Evolutionary conservation across 2,888 invertebrate species (phyloP).

Genomic region (Limnephilus marmoratus): DNA sequence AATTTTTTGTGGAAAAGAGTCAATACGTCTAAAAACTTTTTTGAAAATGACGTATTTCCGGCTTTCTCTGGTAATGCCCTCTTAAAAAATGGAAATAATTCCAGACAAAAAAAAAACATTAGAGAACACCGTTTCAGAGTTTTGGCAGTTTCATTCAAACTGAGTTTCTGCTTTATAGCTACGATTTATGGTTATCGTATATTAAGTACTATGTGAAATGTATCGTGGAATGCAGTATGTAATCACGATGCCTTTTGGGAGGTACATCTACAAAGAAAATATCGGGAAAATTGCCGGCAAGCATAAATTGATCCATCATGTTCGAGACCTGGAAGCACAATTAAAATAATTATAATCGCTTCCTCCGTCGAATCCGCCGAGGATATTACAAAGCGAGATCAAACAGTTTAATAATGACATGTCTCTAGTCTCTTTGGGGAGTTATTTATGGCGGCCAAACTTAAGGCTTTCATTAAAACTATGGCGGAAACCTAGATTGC

Average conservation of each 20-base stretch:
- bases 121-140: background rate
- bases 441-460: background rate
- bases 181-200: background rate
- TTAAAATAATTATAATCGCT: conserved; percentile 33
- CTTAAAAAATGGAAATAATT: too few relatives aligned
- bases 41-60: too few relatives aligned
- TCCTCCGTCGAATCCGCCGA: background rate
- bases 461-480: background rate
- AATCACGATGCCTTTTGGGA: background rate
- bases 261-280: background rate
- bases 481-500: background rate
- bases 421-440: background rate
- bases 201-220: background rate
- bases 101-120: background rate
- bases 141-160: background rate
- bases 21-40: too few relatives aligned
- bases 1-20: too few relatives aligned
- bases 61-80: too few relatives aligned
- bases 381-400: background rate
- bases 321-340: conserved; percentile 6
- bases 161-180: background rate
- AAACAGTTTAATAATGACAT: background rate
- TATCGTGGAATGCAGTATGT: conserved; percentile 2
- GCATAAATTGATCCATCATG: conserved; percentile 19
- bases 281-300: background rate